Evolutionary conservation across 2,888 invertebrate genomes (phyloP).

Genomic region (Calameuta idolon): DNA sequence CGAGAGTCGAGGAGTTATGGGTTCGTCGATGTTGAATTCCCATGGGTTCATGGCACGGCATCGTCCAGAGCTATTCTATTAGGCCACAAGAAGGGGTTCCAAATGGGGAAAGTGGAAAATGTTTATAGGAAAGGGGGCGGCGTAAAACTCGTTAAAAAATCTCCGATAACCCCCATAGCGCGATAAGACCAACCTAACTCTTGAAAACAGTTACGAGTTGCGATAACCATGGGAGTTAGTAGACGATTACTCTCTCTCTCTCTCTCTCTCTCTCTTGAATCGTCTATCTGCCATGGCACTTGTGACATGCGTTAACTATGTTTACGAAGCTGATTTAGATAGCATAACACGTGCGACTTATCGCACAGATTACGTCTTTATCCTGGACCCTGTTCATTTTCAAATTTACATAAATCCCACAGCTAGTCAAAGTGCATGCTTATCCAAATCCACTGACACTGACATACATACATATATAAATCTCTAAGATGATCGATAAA

Average conservation of each 20-base stretch:
- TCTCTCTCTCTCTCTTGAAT: not conserved
- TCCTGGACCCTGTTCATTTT: conserved; percentile 38
- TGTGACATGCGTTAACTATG: conserved; percentile 29
- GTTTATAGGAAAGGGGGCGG: not conserved
- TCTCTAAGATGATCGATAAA: no score
- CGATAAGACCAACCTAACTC: no score
- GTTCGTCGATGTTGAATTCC: no score
- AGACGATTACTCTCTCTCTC: conserved; percentile 4
- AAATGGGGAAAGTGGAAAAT: conserved; percentile 1
- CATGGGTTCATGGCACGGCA: no score
- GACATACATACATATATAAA: no score
- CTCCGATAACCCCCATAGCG: not conserved
- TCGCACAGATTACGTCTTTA: conserved; percentile 50
- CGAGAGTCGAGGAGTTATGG: no score
- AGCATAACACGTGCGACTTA: conserved; percentile 46
- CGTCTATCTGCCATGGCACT: no score
- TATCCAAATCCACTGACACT: no score
- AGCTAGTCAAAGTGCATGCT: not conserved
- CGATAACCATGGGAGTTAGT: conserved; percentile 13
- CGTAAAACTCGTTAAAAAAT: conserved; percentile 17
- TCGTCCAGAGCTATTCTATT: no score
- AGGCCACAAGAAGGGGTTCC: no score
- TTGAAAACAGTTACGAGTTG: not conserved
- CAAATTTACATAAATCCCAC: conserved; percentile 42
- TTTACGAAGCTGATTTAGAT: conserved; percentile 40